A percentile compares a stretch with the other conserved stretches of the same genome.
Conservation (phyloP, 2,113 vertebrate genomes). For the Lynx canadensis region DNA sequence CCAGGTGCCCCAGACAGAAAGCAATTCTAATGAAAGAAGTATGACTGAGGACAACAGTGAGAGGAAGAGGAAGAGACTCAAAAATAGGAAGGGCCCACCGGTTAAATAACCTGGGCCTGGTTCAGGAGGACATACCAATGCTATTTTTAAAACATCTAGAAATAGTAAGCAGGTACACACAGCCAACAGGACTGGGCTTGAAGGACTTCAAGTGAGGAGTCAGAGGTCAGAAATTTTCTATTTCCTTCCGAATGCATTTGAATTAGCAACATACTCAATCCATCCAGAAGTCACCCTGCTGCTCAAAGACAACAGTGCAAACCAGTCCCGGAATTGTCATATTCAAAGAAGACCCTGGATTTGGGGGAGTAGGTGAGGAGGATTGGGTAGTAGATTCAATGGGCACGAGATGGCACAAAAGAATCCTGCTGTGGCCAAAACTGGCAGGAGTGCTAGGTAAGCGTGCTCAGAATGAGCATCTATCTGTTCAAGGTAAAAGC, state of each 20-base stretch:
- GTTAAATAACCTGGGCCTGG: background rate
- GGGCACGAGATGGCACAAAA: background rate
- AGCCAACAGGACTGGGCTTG: background rate
- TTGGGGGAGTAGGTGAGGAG: background rate
- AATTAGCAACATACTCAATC: background rate
- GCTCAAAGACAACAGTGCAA: background rate
- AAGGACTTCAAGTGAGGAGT: background rate
- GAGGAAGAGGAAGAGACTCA: background rate
- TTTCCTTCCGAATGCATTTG: background rate
- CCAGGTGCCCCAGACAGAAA: background rate
- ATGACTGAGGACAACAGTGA: background rate
- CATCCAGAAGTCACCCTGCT: background rate
- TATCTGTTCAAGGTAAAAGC: background rate
- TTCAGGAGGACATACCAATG: background rate
- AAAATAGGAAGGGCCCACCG: background rate
- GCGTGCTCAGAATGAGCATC: background rate
- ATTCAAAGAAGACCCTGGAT: background rate
- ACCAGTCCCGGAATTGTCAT: background rate
- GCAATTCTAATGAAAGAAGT: background rate
- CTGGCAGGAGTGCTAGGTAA: background rate
- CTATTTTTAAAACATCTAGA: background rate
- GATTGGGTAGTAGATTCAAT: background rate
- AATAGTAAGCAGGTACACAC: background rate
- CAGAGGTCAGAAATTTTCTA: background rate
- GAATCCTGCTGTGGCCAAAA: background rate